A percentile compares a stretch with the other conserved stretches of the same genome.
phyloP scores from a whole-genome alignment of 1,140 invertebrate species.

The Bicyclus anynana region DNA sequence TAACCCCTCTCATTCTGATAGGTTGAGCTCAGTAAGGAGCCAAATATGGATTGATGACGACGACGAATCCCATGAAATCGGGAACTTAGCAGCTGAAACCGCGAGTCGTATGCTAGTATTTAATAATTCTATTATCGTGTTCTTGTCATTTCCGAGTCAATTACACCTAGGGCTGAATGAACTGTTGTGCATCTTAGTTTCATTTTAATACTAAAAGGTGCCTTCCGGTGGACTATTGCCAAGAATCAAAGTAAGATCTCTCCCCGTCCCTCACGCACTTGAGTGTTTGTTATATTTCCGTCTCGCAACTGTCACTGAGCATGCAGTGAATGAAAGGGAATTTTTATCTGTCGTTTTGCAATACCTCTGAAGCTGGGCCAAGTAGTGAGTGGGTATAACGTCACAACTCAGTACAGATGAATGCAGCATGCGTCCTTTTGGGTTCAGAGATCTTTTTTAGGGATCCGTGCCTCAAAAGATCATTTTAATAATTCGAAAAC shows the following conservation, averaged over 20 bases:
- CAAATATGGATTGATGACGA: too few species aligned
- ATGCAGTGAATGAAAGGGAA: conserved; percentile 70
- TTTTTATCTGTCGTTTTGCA: conserved; percentile 58
- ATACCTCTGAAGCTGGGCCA: conserved; percentile 56
- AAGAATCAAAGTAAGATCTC: conserved; percentile 56
- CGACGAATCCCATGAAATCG: too few species aligned
- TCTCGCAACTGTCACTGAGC: conserved; percentile 40
- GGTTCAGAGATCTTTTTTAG: neutral
- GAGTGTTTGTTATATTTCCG: conserved; percentile 24
- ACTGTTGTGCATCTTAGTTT: conserved; percentile 27
- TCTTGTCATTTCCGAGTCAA: conserved; percentile 18
- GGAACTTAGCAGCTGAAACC: too few species aligned
- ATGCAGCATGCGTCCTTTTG: conserved; percentile 17
- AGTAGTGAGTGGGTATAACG: conserved; percentile 60
- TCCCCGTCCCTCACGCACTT: conserved; percentile 29
- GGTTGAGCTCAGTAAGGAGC: too few species aligned
- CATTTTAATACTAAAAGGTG: conserved; percentile 64
- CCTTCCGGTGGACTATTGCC: conserved; percentile 74
- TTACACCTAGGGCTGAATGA: conserved; percentile 47
- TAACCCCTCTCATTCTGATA: too few species aligned
- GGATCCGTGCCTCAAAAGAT: too few species aligned
- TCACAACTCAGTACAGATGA: conserved; percentile 4
- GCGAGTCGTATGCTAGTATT: too few species aligned
- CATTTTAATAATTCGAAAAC: too few species aligned
- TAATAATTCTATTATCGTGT: neutral